Percentiles rank a stretch among this genome's conserved stretches.
Conservation (phyloP, 2,113 vertebrate species). For the Tachysurus vachellii region DNA sequence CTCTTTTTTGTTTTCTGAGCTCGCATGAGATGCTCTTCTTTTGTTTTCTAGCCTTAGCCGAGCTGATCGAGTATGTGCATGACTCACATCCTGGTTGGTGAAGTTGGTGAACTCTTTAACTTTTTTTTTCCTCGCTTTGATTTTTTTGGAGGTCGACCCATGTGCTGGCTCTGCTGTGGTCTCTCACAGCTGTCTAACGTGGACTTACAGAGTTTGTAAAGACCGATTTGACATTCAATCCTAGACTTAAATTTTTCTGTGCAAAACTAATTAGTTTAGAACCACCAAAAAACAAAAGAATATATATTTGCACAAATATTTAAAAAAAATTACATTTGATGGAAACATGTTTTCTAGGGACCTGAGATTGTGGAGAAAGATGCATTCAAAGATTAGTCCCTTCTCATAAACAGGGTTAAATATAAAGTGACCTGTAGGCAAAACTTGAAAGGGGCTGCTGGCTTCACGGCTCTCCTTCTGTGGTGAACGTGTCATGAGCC, state of each 20-base stretch:
- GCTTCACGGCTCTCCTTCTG: conserved; percentile 1
- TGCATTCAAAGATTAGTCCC: background rate
- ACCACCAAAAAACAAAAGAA: background rate
- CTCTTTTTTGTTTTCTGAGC: conserved; percentile 42
- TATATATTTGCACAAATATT: too few relatives aligned
- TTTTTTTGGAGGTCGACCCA: conserved; percentile 37
- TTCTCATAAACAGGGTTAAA: background rate
- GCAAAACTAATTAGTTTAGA: background rate
- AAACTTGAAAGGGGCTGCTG: background rate
- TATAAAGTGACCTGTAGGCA: background rate
- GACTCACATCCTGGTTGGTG: conserved; percentile 53
- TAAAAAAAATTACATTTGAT: too few relatives aligned
- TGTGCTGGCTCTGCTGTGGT: background rate
- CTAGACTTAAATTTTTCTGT: background rate
- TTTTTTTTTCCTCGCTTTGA: conserved; percentile 43
- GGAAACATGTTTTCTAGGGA: background rate
- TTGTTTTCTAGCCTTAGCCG: conserved; percentile 22
- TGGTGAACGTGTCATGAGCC: conserved; percentile 24
- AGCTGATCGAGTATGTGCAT: conserved; percentile 47
- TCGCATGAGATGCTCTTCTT: conserved; percentile 28
- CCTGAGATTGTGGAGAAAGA: background rate
- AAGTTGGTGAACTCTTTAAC: conserved; percentile 48
- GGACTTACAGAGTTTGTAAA: too few relatives aligned
- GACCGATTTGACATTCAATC: background rate
- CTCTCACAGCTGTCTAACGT: too few relatives aligned